These are phyloP conservation scores for Oscheius myriophilus DNA, from an alignment of 2,888 invertebrate species.

Conservation along the genomic window DNA sequence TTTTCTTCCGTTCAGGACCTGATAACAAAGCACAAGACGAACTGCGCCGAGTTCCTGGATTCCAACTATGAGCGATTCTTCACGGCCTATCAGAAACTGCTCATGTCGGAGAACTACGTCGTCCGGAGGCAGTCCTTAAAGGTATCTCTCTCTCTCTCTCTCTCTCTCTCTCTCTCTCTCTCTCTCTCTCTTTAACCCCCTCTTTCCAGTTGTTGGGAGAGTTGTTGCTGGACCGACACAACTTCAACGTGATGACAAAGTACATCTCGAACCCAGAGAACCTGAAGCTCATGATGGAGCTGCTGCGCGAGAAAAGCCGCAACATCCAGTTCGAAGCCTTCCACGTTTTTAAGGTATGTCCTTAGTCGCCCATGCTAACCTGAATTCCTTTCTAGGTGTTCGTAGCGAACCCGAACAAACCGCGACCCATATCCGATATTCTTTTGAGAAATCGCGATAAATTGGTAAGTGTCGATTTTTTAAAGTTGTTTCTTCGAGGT, in stretches of 20 bases:
- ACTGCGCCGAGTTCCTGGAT: constrained; percentile 98
- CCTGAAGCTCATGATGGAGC: constrained; percentile 98
- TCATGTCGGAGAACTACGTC: constrained; percentile 99
- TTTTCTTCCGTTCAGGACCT: constrained; percentile 72
- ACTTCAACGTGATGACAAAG: constrained; percentile 88
- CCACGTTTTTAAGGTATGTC: constrained; percentile 95
- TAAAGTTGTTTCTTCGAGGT: not conserved
- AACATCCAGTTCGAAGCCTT: constrained; percentile 99
- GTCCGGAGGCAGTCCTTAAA: constrained; percentile 98
- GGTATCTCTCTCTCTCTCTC: constrained; percentile 63
- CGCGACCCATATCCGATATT: constrained; percentile 98
- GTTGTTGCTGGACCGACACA: constrained; percentile 95
- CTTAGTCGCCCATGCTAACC: not conserved
- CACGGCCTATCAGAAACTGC: constrained; percentile 90
- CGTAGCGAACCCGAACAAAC: constrained; percentile 99
- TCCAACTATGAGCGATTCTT: constrained; percentile 98
- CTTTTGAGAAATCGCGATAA: constrained; percentile 85
- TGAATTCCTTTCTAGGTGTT: constrained; percentile 81
- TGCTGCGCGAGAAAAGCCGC: constrained; percentile 97
- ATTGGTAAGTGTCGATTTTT: constrained; percentile 40
- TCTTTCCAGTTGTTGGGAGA: constrained; percentile 83
- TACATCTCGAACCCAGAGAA: constrained; percentile 94
- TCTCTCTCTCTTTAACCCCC: too few species aligned
- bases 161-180: constrained; percentile 12
- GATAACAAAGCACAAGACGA: constrained; percentile 77